Evolutionary conservation across 2,888 invertebrate genomes (phyloP), one percentile per base, ranked within the genome.

Genomic region (Leptopilina myrica): DNA sequence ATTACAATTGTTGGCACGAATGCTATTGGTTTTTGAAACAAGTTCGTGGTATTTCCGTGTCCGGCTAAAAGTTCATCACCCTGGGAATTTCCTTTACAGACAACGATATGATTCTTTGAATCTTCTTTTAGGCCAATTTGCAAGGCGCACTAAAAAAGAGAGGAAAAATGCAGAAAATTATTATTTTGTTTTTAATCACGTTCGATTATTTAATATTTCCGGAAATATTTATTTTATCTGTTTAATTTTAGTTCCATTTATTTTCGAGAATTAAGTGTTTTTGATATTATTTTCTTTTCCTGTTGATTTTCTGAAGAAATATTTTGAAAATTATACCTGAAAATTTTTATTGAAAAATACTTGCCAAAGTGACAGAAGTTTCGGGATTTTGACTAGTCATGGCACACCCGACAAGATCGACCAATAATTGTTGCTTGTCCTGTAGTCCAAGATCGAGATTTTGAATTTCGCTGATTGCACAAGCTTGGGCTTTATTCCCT

Each of bases 1-100:
- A 97, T 88, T 80, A 94, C 94, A 76, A 97, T 94, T n/a, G 96
- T 96, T 64, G 97, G 97, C 89, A 97, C 96, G 86, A 96, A 96
- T 56, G 93, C 92, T 5, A 94, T 93, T 76, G 90, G 80, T 14
- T 96, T 96, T 56, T 93, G 92, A 40, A 96, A 91, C 14, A 93
- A 92, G 83, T 94, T 92, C 4, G 97, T 97, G 82, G 94, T 93
- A 86, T 95, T 95, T 12, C 96, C 97, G 91, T 96, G 93, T 79
- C 93, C 92, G 89, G 95, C 96, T 46, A 97, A 89, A 73, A 97
- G 91, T 81, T 93, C 92, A 53, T 94, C 93, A 7, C 96, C 96
- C 86, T 94, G 93, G 0, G 92, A 91, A 81, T 93, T 92, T 14
- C 93, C 93, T 40, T 94, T 94, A 90, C 97, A 97, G 6, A 76